A percentile compares a stretch with the other conserved stretches of the same genome.
Evolutionary conservation across 2,797 vertebrate species (phyloP).

Genomic region (Oophaga sylvatica): DNA sequence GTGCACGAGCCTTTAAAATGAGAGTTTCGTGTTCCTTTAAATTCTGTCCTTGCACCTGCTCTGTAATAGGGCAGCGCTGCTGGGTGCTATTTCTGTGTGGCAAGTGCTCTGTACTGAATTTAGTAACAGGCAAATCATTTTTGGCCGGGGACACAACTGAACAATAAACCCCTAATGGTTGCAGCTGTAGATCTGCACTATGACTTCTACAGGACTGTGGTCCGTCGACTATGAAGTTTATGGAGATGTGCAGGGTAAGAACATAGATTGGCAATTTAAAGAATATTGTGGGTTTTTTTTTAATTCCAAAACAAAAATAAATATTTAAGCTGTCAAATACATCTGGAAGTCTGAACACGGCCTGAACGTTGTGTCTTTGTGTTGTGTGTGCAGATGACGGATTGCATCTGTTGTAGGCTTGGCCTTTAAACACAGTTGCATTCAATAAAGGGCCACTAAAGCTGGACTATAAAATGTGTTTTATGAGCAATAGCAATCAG

Average conservation of each 20-base stretch:
- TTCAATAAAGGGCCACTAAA: too few species aligned
- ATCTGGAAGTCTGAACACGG: too few species aligned
- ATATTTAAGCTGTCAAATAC: too few species aligned
- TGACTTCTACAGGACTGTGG: conserved; percentile 43
- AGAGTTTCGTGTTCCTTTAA: neutral
- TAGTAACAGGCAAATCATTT: conserved; percentile 11
- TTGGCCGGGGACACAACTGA: neutral
- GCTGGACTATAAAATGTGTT: too few species aligned
- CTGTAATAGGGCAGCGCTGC: neutral
- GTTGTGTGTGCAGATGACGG: too few species aligned
- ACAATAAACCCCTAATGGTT: neutral
- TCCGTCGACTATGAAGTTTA: conserved; percentile 49
- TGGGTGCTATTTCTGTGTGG: conserved; percentile 38
- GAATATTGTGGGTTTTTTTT: neutral
- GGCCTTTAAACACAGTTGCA: too few species aligned
- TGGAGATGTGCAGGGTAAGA: conserved; percentile 50
- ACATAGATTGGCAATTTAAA: neutral
- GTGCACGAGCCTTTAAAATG: too few species aligned
- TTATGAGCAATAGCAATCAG: too few species aligned
- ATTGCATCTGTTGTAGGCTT: too few species aligned
- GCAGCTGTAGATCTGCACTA: neutral
- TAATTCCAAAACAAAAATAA: neutral
- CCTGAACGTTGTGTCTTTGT: too few species aligned
- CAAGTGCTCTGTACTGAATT: conserved; percentile 8
- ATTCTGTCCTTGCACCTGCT: neutral